Evolutionary conservation across 2,888 invertebrate genomes (phyloP).

Genomic region (Plusia festucae): DNA sequence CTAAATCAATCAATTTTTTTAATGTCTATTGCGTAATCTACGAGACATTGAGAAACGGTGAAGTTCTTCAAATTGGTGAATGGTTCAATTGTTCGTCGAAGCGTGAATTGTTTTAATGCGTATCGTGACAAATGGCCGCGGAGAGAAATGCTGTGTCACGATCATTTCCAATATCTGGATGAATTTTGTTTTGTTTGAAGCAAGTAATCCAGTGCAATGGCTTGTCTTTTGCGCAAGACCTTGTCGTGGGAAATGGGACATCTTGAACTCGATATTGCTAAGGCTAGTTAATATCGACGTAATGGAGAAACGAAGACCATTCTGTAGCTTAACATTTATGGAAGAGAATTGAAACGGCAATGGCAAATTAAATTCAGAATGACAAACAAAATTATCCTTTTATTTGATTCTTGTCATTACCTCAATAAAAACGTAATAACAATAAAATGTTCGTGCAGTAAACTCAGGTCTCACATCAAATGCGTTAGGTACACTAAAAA

Average conservation of each 20-base stretch:
- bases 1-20: slow-evolving; percentile 10
- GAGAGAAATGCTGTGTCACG: slow-evolving; percentile 49
- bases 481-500: slow-evolving; percentile 55
- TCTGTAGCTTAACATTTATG: not conserved
- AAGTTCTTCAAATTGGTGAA: slow-evolving; percentile 39
- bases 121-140: slow-evolving; percentile 44
- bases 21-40: slow-evolving; percentile 13
- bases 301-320: not conserved
- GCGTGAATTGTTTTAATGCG: slow-evolving; percentile 49
- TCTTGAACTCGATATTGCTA: not conserved
- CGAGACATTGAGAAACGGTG: slow-evolving; percentile 17
- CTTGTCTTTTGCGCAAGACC: slow-evolving; percentile 34
- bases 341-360: not conserved
- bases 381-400: slow-evolving; percentile 19
- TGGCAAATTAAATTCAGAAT: not conserved
- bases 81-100: slow-evolving; percentile 44
- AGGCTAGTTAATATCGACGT: not conserved
- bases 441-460: slow-evolving; percentile 56
- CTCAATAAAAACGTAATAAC: slow-evolving; percentile 50
- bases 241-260: slow-evolving; percentile 46
- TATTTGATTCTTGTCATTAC: slow-evolving; percentile 47
- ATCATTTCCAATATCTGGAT: slow-evolving; percentile 40
- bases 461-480: slow-evolving; percentile 54
- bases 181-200: slow-evolving; percentile 44
- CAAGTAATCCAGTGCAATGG: slow-evolving; percentile 17